Evolutionary conservation across 1,140 invertebrate species (phyloP).

Genomic region (Bradysia coprophila): DNA sequence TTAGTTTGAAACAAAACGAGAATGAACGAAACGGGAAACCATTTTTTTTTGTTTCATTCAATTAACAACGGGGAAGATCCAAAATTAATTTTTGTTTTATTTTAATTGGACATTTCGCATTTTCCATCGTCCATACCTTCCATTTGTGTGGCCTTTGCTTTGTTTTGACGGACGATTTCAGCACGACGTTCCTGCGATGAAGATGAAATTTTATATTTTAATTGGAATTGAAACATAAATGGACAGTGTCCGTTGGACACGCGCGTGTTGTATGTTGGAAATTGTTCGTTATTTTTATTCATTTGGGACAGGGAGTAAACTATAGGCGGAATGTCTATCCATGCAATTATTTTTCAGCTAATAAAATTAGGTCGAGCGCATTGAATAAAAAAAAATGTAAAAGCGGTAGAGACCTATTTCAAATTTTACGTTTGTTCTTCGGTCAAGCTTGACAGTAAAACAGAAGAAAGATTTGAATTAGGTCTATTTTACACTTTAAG

Average conservation of each 20-base stretch:
- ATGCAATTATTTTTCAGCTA: too few relatives aligned
- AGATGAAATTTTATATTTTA: background rate
- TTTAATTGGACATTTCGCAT: background rate
- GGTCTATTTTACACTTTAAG: too few relatives aligned
- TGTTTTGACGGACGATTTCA: constrained; percentile 70
- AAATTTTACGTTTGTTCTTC: background rate
- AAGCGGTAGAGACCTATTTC: background rate
- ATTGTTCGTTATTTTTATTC: background rate
- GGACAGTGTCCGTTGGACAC: background rate
- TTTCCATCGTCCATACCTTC: too few relatives aligned
- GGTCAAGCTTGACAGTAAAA: background rate
- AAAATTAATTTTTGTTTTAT: background rate
- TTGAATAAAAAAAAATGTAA: too few relatives aligned
- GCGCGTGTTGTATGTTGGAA: background rate
- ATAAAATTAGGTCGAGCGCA: too few relatives aligned
- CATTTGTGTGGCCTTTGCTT: constrained; percentile 28
- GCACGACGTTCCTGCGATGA: constrained; percentile 59
- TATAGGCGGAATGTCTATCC: background rate
- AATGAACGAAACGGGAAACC: too few relatives aligned
- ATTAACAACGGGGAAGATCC: background rate
- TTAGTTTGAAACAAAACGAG: too few relatives aligned
- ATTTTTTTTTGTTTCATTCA: background rate
- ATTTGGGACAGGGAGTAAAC: background rate
- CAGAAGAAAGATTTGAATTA: background rate
- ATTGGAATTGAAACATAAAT: background rate